Conservation (phyloP, 23 tunicate genomes). For the Styela plicata region DNA sequence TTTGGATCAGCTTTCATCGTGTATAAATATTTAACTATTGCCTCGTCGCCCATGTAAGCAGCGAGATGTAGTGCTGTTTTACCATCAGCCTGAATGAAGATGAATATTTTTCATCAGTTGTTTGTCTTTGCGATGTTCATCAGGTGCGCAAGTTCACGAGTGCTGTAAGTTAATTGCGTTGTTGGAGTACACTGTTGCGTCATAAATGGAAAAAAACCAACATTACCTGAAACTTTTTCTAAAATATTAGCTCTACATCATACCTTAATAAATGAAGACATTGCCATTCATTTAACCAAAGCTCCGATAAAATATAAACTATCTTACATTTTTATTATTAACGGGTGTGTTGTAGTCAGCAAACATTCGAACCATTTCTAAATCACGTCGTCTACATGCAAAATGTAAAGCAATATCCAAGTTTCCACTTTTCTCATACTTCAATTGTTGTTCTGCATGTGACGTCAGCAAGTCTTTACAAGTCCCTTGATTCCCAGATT, state of each 20-base stretch:
- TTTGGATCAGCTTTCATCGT: constrained; percentile 52
- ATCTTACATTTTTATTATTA: constrained; percentile 71
- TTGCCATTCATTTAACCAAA: no score
- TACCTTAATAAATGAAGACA: no score
- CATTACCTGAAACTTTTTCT: no score
- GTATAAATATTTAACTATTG: constrained; percentile 61
- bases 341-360: constrained; percentile 56
- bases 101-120: background rate
- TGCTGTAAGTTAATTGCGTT: no score
- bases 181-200: no score
- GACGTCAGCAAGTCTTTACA: constrained; percentile 60
- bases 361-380: constrained; percentile 82
- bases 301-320: background rate
- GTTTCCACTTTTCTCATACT: constrained; percentile 49
- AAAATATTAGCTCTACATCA: no score
- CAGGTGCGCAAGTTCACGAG: no score
- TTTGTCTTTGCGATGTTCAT: no score
- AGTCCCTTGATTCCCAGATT: constrained; percentile 82
- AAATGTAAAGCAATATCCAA: constrained; percentile 66
- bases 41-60: constrained; percentile 68
- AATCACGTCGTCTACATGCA: constrained; percentile 69
- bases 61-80: constrained; percentile 72
- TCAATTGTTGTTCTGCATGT: constrained; percentile 65
- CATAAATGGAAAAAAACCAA: no score
- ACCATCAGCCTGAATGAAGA: constrained; percentile 57